Conservation (phyloP, 2,797 vertebrate genomes). For the Xenopus petersii region DNA sequence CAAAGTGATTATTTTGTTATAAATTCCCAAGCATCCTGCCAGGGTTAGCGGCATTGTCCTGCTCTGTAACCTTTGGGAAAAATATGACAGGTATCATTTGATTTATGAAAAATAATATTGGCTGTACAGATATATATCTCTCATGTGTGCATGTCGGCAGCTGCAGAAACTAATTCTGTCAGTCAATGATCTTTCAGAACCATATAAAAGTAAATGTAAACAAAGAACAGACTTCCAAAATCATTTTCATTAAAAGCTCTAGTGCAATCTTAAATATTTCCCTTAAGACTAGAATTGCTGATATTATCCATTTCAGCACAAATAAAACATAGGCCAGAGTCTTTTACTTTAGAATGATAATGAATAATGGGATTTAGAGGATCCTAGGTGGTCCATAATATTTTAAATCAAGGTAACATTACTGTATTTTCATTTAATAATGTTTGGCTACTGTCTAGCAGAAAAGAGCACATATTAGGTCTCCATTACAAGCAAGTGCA, state of each 20-base stretch:
- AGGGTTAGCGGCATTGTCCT: constrained; percentile 17
- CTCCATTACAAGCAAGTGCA: too few species aligned
- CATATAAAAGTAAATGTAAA: constrained; percentile 16
- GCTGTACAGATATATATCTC: not conserved
- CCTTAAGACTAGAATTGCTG: constrained; percentile 1
- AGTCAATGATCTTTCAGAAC: not conserved
- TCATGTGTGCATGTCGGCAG: not conserved
- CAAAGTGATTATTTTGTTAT: constrained; percentile 23
- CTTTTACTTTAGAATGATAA: constrained; percentile 8
- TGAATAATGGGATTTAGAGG: not conserved
- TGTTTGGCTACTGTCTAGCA: not conserved
- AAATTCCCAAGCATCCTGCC: constrained; percentile 3
- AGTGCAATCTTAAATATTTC: constrained; percentile 11
- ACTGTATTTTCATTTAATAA: too few species aligned
- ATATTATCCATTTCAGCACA: constrained; percentile 1
- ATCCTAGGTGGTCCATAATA: too few species aligned
- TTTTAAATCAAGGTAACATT: too few species aligned
- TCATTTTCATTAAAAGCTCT: constrained; percentile 21
- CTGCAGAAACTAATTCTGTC: not conserved
- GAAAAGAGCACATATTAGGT: not conserved
- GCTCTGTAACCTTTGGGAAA: constrained; percentile 29
- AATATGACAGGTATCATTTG: constrained; percentile 18
- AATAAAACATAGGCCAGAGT: constrained; percentile 18
- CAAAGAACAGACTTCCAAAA: not conserved
- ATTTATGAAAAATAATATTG: constrained; percentile 32